Base-by-base conservation (phyloP, 2,888 invertebrate species). In the Cerceris ruficornis region DNA sequence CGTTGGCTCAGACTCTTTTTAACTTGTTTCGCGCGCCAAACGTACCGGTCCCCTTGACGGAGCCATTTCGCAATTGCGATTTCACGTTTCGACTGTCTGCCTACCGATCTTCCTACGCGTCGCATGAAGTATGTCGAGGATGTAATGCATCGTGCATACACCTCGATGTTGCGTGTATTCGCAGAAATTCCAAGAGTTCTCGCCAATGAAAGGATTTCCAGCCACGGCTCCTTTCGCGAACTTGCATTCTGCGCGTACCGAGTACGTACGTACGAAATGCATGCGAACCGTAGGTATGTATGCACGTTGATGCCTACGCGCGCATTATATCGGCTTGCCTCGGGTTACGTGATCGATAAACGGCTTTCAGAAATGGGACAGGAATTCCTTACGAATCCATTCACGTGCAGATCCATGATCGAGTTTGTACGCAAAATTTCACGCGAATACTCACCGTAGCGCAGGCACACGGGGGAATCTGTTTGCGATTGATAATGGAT, bases 111-210 rank as follows among this genome's bases (percentile, higher is more conserved):
- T 28, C 28, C 28, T 28, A 28, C 28, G 28, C 28, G 28, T 28
- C 28, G 28, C 28, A 28, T 28, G 28, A 4, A 28, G 28, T 46
- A 46, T 6, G 11, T 46, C 62, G 39, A 9, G 61, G 4, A 28
- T 15, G 11, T 59, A 41, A n/a, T 28, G 28, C 28, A 28, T 28
- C 28, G 28, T 28, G 28, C 4, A 28, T 68, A 17, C 15, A 39
- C 57, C 66, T 58, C 57, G 66, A 57, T 11, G 54, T 50, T 41
- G 67, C 67, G 59, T 46, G 46, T 8, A 46, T 67, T 60, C 68
- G 17, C 67, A 39, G 54, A 72, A 68, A 72, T 67, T 72, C 60
- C 41, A 39, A 28, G 71, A 72, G 41, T 54, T 72, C 58, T 15
- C 15, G 13, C 41, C 28, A 43, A 41, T 46, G 15, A 28, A 7